A percentile compares a stretch with the other conserved stretches of the same genome.
Evolutionary conservation across 2,888 invertebrate genomes (phyloP).

Genomic region (Chromoteleia sp.): DNA sequence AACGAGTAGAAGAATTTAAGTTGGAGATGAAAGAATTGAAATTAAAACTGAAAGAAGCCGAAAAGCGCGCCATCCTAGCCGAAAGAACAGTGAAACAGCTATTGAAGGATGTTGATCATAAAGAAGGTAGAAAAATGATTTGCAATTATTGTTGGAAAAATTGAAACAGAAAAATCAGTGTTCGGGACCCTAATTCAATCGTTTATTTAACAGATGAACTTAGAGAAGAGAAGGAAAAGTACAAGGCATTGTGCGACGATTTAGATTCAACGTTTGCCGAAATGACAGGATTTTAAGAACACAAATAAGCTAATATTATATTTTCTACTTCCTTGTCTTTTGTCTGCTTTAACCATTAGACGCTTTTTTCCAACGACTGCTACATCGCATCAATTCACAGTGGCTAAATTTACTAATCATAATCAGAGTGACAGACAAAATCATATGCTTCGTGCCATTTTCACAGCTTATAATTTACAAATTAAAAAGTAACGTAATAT

Average conservation of each 20-base stretch:
- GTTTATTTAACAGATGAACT: constrained; percentile 86
- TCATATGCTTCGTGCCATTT: constrained; percentile 28
- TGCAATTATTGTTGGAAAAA: neutral
- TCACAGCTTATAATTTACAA: constrained; percentile 19
- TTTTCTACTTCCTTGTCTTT: constrained; percentile 70
- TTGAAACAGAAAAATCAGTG: neutral
- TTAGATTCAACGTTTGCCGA: constrained; percentile 91
- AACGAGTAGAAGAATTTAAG: constrained; percentile 83
- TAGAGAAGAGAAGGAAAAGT: constrained; percentile 90
- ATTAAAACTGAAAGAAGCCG: constrained; percentile 79
- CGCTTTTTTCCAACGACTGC: constrained; percentile 46
- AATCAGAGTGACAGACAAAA: constrained; percentile 13
- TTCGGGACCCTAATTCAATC: neutral
- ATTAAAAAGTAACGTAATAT: neutral
- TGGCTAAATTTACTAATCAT: constrained; percentile 23
- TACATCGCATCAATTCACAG: constrained; percentile 42
- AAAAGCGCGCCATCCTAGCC: constrained; percentile 82
- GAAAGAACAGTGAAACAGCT: constrained; percentile 81
- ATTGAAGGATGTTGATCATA: constrained; percentile 81
- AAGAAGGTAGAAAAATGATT: constrained; percentile 81
- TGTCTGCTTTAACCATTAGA: constrained; percentile 55
- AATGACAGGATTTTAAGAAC: constrained; percentile 88
- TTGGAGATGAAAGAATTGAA: constrained; percentile 81
- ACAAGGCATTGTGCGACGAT: constrained; percentile 92
- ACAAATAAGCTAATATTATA: constrained; percentile 53